Evolutionary conservation across 2,888 invertebrate species (phyloP).

Genomic region (Drosophila siamana): DNA sequence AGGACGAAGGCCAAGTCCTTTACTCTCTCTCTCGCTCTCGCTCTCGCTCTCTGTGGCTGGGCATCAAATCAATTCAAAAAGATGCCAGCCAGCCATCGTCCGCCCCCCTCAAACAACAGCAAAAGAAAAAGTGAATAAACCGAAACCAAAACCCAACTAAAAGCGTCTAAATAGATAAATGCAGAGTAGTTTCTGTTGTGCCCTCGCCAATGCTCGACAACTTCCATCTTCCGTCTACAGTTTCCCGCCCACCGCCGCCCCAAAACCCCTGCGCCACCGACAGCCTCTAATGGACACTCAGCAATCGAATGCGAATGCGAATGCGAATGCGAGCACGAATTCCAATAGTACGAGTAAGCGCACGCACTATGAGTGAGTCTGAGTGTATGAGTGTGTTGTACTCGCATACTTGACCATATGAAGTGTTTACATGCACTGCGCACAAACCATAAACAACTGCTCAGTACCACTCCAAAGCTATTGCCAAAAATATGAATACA

Average conservation of each 20-base stretch:
- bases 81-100: constrained; percentile 15
- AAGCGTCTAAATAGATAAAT: constrained; percentile 77
- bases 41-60: too few relatives aligned
- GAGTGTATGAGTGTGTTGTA: not conserved
- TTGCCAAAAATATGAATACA: not conserved
- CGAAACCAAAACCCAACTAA: constrained; percentile 68
- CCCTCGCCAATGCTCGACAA: constrained; percentile 21
- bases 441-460: too few relatives aligned
- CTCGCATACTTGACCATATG: constrained; percentile 9
- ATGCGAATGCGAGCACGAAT: constrained; percentile 8
- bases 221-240: constrained; percentile 5
- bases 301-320: constrained; percentile 43
- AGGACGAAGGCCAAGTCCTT: constrained; percentile 30
- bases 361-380: constrained; percentile 8
- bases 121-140: constrained; percentile 6
- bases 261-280: constrained; percentile 21
- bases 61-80: constrained; percentile 66
- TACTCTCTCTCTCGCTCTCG: constrained; percentile 15
- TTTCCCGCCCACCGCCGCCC: not conserved
- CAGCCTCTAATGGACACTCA: constrained; percentile 71
- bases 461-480: too few relatives aligned
- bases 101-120: not conserved
- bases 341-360: constrained; percentile 3
- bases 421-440: constrained; percentile 40
- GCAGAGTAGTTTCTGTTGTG: constrained; percentile 46